These are phyloP conservation scores for Montipora capricornis DNA, from an alignment of 64 coral and sea anemone species.

Conservation along the genomic window DNA sequence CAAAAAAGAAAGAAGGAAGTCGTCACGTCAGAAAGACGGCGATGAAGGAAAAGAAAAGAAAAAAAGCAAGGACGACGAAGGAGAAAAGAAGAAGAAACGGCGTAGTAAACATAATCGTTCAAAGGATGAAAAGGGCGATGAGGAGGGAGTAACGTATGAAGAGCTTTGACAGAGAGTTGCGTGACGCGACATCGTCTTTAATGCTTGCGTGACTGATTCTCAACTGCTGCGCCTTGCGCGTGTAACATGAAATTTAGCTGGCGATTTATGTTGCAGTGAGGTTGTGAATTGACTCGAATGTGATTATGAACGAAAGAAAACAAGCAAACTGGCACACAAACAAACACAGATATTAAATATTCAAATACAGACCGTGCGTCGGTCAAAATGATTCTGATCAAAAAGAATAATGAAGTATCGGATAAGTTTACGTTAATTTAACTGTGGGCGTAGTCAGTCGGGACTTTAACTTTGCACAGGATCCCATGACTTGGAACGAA, in stretches of 20 bases:
- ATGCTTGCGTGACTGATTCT: not conserved
- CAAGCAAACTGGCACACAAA: not conserved
- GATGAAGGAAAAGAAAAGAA: constrained; percentile 45
- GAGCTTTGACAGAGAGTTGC: constrained; percentile 39
- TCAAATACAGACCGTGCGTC: not conserved
- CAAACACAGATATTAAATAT: not conserved
- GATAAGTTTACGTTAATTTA: too few relatives aligned
- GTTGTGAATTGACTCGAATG: not conserved
- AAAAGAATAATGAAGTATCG: too few relatives aligned
- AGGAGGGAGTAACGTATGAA: constrained; percentile 38
- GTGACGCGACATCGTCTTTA: not conserved
- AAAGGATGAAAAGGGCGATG: not conserved
- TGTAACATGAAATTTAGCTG: too few relatives aligned
- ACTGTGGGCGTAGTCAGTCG: too few relatives aligned
- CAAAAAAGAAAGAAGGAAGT: constrained; percentile 39
- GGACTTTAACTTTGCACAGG: too few relatives aligned
- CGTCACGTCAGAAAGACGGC: constrained; percentile 29
- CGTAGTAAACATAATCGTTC: constrained; percentile 49
- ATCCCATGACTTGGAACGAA: too few relatives aligned
- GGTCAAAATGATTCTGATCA: not conserved
- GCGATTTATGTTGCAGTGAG: too few relatives aligned
- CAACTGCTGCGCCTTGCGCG: not conserved
- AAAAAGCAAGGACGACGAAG: constrained; percentile 46
- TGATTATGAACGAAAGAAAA: not conserved
- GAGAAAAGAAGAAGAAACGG: constrained; percentile 60